Evolutionary conservation across 2,888 invertebrate species (phyloP).

Genomic region (Drosophila prolongata): DNA sequence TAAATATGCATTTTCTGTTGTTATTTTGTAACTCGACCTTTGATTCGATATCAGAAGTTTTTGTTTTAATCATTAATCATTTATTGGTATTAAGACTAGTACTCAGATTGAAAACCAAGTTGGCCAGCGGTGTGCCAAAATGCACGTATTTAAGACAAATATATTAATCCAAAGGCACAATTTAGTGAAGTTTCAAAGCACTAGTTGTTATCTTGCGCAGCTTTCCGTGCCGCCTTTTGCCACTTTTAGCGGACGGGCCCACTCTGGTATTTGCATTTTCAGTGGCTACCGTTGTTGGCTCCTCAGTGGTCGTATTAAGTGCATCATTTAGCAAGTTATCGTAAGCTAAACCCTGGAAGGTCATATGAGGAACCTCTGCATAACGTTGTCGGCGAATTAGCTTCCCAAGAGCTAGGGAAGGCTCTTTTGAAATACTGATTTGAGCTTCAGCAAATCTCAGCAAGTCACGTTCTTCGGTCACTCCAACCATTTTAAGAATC

Average conservation of each 20-base stretch:
- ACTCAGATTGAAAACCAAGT: too few relatives aligned
- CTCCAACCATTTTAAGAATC: too few relatives aligned
- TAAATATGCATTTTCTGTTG: too few relatives aligned
- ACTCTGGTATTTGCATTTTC: not conserved
- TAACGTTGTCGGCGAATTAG: not conserved
- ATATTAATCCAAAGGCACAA: too few relatives aligned
- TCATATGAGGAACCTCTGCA: slow-evolving; percentile 50
- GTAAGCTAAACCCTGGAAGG: slow-evolving; percentile 38
- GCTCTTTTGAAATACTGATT: too few relatives aligned
- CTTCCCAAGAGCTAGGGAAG: not conserved
- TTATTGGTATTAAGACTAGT: too few relatives aligned
- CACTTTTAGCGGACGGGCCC: not conserved
- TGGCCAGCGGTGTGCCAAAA: too few relatives aligned
- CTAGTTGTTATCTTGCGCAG: not conserved
- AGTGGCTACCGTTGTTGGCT: not conserved
- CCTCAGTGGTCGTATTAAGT: slow-evolving; percentile 15
- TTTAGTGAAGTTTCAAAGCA: not conserved
- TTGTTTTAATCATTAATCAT: too few relatives aligned
- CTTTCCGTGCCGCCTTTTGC: not conserved
- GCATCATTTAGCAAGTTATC: slow-evolving; percentile 32
- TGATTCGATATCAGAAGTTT: too few relatives aligned
- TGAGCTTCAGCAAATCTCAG: not conserved
- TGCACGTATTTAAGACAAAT: too few relatives aligned
- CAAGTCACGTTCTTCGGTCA: not conserved
- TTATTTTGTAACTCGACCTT: too few relatives aligned